phyloP scores from a whole-genome alignment of 2,888 invertebrate genomes.

The Brachyopa scutellaris region DNA sequence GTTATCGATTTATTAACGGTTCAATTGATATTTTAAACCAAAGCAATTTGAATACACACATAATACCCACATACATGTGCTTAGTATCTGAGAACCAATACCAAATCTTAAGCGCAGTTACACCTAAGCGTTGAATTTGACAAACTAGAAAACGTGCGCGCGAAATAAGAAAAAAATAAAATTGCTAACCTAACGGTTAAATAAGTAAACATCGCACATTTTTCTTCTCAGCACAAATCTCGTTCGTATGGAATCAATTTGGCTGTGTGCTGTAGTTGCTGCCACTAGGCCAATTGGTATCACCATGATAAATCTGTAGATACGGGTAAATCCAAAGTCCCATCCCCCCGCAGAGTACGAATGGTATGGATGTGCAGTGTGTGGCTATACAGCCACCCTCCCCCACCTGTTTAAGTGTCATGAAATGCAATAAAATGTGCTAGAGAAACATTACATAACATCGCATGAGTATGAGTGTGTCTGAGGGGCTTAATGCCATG shows the following conservation, averaged over 20 bases:
- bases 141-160: slow-evolving; percentile 18
- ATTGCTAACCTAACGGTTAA: neutral
- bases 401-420: slow-evolving; percentile 13
- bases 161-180: neutral
- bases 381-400: neutral
- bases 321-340: slow-evolving; percentile 33
- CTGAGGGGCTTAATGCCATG: slow-evolving; percentile 58
- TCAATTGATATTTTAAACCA: slow-evolving; percentile 7
- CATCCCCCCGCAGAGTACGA: slow-evolving; percentile 2
- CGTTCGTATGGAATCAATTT: slow-evolving; percentile 46
- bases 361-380: slow-evolving; percentile 6
- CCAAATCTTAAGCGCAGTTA: too few species aligned
- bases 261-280: neutral
- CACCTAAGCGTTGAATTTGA: slow-evolving; percentile 41
- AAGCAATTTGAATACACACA: slow-evolving; percentile 13
- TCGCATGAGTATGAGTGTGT: too few species aligned
- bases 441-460: slow-evolving; percentile 60
- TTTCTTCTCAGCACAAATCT: slow-evolving; percentile 31
- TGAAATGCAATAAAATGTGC: slow-evolving; percentile 60
- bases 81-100: too few species aligned
- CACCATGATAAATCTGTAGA: slow-evolving; percentile 56
- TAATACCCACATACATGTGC: neutral
- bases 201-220: slow-evolving; percentile 28
- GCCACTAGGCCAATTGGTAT: slow-evolving; percentile 32
- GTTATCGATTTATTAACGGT: neutral